Evolutionary conservation across 1,140 invertebrate genomes (phyloP), one percentile per base, ranked within the genome.

Genomic region (Drosophila willistoni): DNA sequence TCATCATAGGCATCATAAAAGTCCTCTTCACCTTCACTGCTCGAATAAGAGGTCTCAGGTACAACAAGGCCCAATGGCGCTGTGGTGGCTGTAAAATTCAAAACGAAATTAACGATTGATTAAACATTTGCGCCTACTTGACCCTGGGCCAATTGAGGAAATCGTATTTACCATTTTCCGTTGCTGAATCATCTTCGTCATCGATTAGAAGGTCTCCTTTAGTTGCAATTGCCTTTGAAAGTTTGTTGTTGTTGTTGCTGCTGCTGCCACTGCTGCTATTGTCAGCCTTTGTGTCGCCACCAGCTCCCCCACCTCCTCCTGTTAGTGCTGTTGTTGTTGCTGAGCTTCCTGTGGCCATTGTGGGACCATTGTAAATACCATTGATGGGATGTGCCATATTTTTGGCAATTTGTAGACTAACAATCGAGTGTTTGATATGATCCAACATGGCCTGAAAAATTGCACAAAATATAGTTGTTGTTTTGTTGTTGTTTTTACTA

Each of bases 361-460:
- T 72, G 29, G 94, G 93, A 47, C 94, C 95, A 81, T 95, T 95
- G 90, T 96, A 97, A 84, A 97, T 94, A 62, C 96, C 96, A 92
- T 97, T 97, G 13, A 97, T 95, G 65, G 96, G 96, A 93, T 97
- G 96, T 41, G 96, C 96, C 77, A 96, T 97, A 92, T 97, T 97
- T 96, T 99, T 99, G 71, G 98, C 97, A 93, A 99, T 99, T 95
- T 99, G 98, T 81, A 99, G 94, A 80, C 98, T 95, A 66, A 99
- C 97, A 93, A 99, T 99, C 74, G 98, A 97, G 94, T 99, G 98
- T 93, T 99, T 99, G 75, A 99, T 97, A 78, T 97, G 96, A 93
- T 98, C 97, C 91, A 98, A 94, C 95, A 98, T 97, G 73, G 94
- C 95, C 96, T 97, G 93, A 56, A 93, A 56, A 61, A 62, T 42